These are phyloP conservation scores for Eospalax fontanierii DNA, from an alignment of 2,797 vertebrate species.

Conservation along the genomic window DNA sequence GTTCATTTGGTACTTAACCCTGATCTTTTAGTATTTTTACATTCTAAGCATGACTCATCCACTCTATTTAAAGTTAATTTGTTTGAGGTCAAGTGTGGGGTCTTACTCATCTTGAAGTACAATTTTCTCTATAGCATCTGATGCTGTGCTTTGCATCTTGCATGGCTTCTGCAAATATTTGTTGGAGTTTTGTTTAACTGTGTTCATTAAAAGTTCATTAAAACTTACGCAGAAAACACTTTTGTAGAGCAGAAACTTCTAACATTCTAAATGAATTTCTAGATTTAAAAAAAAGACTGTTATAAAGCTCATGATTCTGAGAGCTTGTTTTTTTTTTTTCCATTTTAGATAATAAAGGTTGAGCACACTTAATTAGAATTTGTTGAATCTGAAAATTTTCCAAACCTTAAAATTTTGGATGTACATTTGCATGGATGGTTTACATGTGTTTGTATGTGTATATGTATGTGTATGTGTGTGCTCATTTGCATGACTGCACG, in stretches of 20 bases:
- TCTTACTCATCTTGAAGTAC: conserved; percentile 63
- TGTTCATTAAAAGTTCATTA: not conserved
- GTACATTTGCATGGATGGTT: not conserved
- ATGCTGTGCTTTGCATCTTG: not conserved
- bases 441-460: not conserved
- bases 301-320: not conserved
- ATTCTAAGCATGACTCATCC: conserved; percentile 68
- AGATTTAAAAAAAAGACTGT: not conserved
- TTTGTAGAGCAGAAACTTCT: not conserved
- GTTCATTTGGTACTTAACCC: conserved; percentile 42
- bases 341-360: not conserved
- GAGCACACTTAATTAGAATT: not conserved
- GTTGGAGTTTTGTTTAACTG: conserved; percentile 54
- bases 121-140: conserved; percentile 9
- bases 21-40: conserved; percentile 53
- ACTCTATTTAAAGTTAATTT: conserved; percentile 75
- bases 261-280: not conserved
- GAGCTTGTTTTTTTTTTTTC: not conserved
- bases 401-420: not conserved
- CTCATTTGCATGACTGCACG: not conserved
- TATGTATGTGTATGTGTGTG: not conserved
- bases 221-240: conserved; percentile 3
- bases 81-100: conserved; percentile 67
- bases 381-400: not conserved
- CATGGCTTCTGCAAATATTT: conserved; percentile 27